Percentiles rank a stretch among this genome's conserved stretches.
Evolutionary conservation across 2,113 vertebrate species (phyloP).

Genomic region (Stegastes partitus): DNA sequence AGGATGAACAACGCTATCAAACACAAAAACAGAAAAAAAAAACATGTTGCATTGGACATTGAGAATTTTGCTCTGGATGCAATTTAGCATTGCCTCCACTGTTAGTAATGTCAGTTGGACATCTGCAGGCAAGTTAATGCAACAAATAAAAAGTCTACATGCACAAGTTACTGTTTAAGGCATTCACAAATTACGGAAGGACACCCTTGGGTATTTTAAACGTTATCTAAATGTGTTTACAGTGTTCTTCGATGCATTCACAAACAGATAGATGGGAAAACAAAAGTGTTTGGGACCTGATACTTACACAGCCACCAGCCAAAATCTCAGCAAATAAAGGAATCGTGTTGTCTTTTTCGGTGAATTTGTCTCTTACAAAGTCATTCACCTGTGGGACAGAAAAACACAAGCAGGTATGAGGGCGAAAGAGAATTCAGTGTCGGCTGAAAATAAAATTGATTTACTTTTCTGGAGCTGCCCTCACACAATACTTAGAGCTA

Average conservation of each 20-base stretch:
- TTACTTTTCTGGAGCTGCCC: background rate
- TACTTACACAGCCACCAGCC: slow-evolving; percentile 97
- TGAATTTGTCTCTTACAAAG: slow-evolving; percentile 98
- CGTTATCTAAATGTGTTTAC: background rate
- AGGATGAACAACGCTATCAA: slow-evolving; percentile 53
- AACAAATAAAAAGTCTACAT: slow-evolving; percentile 10
- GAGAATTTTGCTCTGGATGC: slow-evolving; percentile 6
- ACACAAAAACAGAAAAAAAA: slow-evolving; percentile 49
- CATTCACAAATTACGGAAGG: background rate
- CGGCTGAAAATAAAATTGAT: background rate
- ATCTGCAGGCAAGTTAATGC: slow-evolving; percentile 8
- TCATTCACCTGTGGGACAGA: slow-evolving; percentile 91
- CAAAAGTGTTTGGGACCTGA: background rate
- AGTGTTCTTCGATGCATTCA: background rate
- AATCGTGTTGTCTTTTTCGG: slow-evolving; percentile 89
- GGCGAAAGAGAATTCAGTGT: background rate
- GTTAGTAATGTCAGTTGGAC: slow-evolving; percentile 23
- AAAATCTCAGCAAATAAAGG: slow-evolving; percentile 91
- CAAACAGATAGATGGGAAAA: background rate
- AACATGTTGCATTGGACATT: slow-evolving; percentile 46
- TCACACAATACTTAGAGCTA: background rate
- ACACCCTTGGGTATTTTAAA: background rate
- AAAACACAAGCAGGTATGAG: background rate
- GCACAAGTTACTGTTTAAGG: background rate
- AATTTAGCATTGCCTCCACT: background rate